Evolutionary conservation across 2,888 invertebrate species (phyloP), one percentile per base, ranked within the genome.

Genomic region (Anaspis maculata): DNA sequence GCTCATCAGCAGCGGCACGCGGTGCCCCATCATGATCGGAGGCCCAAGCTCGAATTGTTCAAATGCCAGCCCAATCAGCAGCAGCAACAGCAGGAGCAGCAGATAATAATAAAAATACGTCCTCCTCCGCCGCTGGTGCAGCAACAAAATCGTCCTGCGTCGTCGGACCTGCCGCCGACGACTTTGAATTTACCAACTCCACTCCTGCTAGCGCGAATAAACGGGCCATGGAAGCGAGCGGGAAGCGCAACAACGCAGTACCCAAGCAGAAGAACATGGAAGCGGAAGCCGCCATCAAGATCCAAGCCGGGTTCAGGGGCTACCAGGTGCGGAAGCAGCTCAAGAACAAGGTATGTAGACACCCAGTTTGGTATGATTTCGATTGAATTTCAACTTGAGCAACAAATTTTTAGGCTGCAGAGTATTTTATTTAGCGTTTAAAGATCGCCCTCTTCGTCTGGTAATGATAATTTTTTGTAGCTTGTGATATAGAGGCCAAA

Each of bases 221-320:
- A n/a, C n/a, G n/a, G n/a, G n/a, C n/a, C n/a, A 54, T 57, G 54
- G 57, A 57, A 39, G 39, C 49, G 23, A 35, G 13, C 12, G 44
- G 42, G 22, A 49, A 42, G 23, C 32, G 36, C 19, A 56, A 58
- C 45, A 52, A 51, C 25, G 44, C 49, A 13, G 35, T 44, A 30
- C 35, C 44, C 21, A 48, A 45, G 27, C 45, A 44, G 34, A 52
- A 52, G 32, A 56, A 52, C 41, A 57, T 57, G 56, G 63, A 62
- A 54, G 49, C 47, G 11, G 48, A 57, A 36, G 76, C 76, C 13
- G 81, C 81, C 31, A 79, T 79, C 16, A 76, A 76, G 49, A 81
- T 81, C 44, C 81, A 81, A 59, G 80, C 80, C 11, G 76, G 79
- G 27, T 76, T 81, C 26, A 69, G 80, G 39, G 80, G 81, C 2